Evolutionary conservation across 2,797 vertebrate genomes (phyloP).

Genomic region (Champsocephalus gunnari): DNA sequence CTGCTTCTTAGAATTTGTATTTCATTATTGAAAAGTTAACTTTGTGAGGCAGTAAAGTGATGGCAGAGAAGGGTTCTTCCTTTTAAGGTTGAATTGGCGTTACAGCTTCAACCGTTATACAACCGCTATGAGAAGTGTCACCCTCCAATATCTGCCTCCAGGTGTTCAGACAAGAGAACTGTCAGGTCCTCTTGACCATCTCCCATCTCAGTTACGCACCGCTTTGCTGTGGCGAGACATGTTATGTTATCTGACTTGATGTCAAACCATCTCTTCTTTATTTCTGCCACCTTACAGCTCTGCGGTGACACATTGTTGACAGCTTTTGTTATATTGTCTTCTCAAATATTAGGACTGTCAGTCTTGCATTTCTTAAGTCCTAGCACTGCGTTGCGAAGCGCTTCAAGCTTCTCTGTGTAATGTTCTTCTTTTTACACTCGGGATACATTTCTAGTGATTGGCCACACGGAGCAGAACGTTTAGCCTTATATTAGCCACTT

Average conservation of each 20-base stretch:
- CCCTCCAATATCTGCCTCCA: not conserved
- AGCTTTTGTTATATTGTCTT: not conserved
- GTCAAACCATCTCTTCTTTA: conserved; percentile 12
- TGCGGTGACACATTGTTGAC: not conserved
- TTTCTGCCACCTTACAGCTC: conserved; percentile 11
- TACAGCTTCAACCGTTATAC: not conserved
- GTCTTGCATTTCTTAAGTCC: not conserved
- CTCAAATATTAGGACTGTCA: not conserved
- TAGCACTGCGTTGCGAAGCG: not conserved
- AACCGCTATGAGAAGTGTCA: not conserved
- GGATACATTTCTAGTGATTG: conserved; percentile 7
- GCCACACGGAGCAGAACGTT: not conserved
- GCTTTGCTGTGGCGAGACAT: conserved; percentile 5
- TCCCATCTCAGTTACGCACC: conserved; percentile 1
- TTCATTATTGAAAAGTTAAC: not conserved
- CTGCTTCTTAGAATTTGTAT: not conserved
- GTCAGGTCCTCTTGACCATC: not conserved
- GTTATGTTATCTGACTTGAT: not conserved
- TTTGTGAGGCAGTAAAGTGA: not conserved
- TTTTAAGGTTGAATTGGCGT: not conserved
- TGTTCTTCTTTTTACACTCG: not conserved
- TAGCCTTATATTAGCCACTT: not conserved
- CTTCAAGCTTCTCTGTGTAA: not conserved
- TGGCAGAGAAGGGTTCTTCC: not conserved
- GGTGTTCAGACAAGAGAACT: not conserved